Base-by-base conservation (phyloP, 2,797 vertebrate species). In the Gymnoscopelus braueri region DNA sequence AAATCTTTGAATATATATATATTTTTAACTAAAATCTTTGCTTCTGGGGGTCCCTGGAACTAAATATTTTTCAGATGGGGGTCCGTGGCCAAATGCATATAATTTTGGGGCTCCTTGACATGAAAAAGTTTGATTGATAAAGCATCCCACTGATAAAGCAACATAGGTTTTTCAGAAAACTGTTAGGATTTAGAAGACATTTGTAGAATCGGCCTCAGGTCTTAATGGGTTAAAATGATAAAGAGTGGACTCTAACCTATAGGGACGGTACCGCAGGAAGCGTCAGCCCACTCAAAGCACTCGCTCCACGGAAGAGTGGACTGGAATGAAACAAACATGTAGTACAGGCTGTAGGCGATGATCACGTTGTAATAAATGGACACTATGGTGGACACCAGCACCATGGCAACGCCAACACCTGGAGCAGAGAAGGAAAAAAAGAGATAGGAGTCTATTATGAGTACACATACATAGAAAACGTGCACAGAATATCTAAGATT, bases 311-410 rank as follows among this genome's bases (percentile, higher is more conserved):
- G 98, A 8, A 99, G 81, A 24, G 95, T 92, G 72, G 65, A 93
- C 92, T 94, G 96, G 92, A 99, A 97, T 5, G 97, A 98, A 65
- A 96, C 95, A 78, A 98, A 98, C 69, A 99, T 84, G 87, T 99
- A 99, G 90, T 95, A 98, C 71, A 99, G 87, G 10, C 96, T 95
- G 67, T 99, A 98, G 74, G 92, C 91, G 14, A 99, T 95, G 85
- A 99, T 98, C 71, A 97, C 94, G 0, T 98, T 98, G 74, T 99
- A 99, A 84, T 98, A 98, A 68, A 99, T 89, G 0, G 93, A 72
- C 59, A 98, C 93, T 48, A 97, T 88, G 0, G 94, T 72, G 64
- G 94, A 96, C 79, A 96, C 92, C 70, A 96, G 44, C 63, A 98
- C 91, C 95, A 96, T 97, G 0, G 94, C 94, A 71, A 98, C 24